phyloP scores from a whole-genome alignment of 1,140 invertebrate species.

The Phthorimaea operculella region DNA sequence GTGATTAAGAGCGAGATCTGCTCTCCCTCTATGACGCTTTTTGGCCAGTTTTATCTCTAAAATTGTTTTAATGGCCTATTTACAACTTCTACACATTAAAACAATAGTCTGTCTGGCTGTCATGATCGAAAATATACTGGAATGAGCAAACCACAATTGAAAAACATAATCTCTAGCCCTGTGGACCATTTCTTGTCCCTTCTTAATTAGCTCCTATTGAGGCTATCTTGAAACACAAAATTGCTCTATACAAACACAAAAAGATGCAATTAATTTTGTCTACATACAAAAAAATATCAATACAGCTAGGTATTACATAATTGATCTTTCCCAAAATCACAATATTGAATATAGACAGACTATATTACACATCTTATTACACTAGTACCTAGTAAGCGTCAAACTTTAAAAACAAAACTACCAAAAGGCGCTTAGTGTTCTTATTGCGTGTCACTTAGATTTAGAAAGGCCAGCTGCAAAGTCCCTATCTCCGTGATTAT shows the following conservation, averaged over 20 bases:
- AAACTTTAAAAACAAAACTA: conserved; percentile 35
- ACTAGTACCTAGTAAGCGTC: conserved; percentile 47
- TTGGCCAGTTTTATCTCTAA: conserved; percentile 19
- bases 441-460: conserved; percentile 17
- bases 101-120: conserved; percentile 4
- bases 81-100: conserved; percentile 27
- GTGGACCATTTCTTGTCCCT: no score
- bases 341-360: conserved; percentile 3
- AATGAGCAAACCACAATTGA: not conserved
- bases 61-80: conserved; percentile 21
- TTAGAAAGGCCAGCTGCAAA: conserved; percentile 15
- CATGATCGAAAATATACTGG: not conserved
- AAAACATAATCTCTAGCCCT: not conserved
- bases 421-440: conserved; percentile 21
- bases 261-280: no score
- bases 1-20: conserved; percentile 24
- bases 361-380: conserved; percentile 3
- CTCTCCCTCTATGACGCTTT: conserved; percentile 19
- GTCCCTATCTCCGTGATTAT: conserved; percentile 3
- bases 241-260: no score
- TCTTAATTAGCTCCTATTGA: no score
- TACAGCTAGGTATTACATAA: no score
- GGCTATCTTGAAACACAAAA: no score
- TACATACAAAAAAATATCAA: no score
- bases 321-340: not conserved